A percentile compares a stretch with the other conserved stretches of the same genome.
Conservation (phyloP, 1,140 invertebrate species). For the Muscidifurax raptorellus region DNA sequence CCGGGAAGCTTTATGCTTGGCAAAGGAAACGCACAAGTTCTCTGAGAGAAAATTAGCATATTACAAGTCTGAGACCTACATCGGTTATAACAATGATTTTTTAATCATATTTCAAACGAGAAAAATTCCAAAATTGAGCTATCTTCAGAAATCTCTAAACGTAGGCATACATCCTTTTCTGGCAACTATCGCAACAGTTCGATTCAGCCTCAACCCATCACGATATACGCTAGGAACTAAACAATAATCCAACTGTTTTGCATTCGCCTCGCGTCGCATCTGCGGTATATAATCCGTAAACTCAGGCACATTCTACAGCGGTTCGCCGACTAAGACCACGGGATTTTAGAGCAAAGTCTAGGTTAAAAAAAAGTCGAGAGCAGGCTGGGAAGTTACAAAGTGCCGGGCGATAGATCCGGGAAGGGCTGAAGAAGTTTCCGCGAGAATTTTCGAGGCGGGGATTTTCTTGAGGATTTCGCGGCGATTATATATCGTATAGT, state of each 20-base stretch:
- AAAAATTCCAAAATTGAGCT: too few relatives aligned
- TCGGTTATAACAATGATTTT: too few relatives aligned
- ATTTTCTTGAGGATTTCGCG: neutral
- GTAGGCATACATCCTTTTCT: too few relatives aligned
- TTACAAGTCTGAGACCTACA: too few relatives aligned
- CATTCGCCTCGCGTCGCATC: neutral
- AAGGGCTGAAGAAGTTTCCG: neutral
- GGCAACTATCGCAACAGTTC: too few relatives aligned
- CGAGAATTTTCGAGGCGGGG: too few relatives aligned
- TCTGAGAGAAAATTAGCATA: too few relatives aligned
- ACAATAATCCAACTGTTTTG: slow-evolving; percentile 12
- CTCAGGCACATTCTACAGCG: neutral
- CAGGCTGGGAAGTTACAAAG: neutral
- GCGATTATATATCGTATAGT: neutral
- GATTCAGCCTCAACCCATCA: neutral
- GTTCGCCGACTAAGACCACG: neutral
- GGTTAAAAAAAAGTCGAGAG: neutral
- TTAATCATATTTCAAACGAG: too few relatives aligned
- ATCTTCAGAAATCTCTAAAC: too few relatives aligned
- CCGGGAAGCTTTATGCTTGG: neutral
- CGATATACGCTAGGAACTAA: neutral
- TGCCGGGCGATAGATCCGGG: neutral
- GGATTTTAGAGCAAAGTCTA: neutral
- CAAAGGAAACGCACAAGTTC: too few relatives aligned
- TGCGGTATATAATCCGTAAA: neutral